Percentiles rank a stretch among this genome's conserved stretches.
Evolutionary conservation across 2,113 vertebrate genomes (phyloP).

Genomic region (Tringa solitaria): DNA sequence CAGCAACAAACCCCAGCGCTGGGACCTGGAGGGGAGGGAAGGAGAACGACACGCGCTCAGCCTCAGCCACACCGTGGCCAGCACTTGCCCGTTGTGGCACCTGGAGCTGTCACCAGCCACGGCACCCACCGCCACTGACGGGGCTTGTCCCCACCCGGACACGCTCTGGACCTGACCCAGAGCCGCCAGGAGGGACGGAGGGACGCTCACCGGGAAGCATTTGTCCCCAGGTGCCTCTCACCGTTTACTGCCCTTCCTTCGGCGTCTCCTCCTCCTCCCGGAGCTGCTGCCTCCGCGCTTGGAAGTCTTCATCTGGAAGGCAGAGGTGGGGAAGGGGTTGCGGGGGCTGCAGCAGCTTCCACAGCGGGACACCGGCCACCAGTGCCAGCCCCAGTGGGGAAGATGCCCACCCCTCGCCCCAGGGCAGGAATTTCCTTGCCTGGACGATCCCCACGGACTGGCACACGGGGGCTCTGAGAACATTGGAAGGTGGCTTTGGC

Average conservation of each 20-base stretch:
- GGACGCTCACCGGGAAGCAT: accelerated
- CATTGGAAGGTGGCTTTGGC: neutral
- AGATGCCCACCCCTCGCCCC: neutral
- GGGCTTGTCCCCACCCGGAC: neutral
- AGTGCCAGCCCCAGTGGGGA: neutral
- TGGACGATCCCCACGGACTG: neutral
- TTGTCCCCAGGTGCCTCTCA: conserved; percentile 51
- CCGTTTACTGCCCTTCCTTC: conserved; percentile 83
- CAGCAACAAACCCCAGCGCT: conserved; percentile 23
- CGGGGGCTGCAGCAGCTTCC: neutral
- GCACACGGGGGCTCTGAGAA: neutral
- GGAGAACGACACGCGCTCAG: neutral
- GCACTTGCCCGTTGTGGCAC: neutral
- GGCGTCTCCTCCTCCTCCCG: conserved; percentile 75
- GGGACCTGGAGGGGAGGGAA: conserved; percentile 37
- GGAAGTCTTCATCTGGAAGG: conserved; percentile 85
- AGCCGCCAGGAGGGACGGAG: accelerated
- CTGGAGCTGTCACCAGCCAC: accelerated
- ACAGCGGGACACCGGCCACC: accelerated
- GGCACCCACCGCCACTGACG: accelerated
- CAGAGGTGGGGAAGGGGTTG: neutral
- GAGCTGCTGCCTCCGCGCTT: conserved; percentile 69
- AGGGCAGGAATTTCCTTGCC: neutral
- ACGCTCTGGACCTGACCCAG: neutral
- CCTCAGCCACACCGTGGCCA: neutral